A percentile compares a stretch with the other conserved stretches of the same genome.
phyloP scores from a whole-genome alignment of 2,113 vertebrate genomes.

The Argyrosomus japonicus region DNA sequence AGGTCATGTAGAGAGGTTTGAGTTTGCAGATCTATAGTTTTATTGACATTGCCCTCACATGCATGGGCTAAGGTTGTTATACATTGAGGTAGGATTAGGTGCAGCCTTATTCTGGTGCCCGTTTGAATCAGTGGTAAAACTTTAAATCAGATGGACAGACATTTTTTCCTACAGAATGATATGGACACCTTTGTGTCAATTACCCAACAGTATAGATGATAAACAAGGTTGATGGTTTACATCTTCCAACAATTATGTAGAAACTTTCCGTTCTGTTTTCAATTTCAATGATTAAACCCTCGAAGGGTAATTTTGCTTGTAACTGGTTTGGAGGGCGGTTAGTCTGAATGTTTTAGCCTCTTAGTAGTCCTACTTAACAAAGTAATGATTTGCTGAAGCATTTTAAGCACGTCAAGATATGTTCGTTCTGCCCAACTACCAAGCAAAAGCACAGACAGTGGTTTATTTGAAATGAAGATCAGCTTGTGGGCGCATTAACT shows the following conservation, averaged over 20 bases:
- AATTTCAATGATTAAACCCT: background rate
- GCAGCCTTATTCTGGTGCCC: background rate
- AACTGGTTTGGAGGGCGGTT: background rate
- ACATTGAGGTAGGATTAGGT: background rate
- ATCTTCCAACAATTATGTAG: background rate
- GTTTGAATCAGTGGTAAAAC: background rate
- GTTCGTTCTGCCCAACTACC: background rate
- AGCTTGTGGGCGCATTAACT: background rate
- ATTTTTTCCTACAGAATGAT: background rate
- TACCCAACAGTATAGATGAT: background rate
- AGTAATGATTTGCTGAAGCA: background rate
- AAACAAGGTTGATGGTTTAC: background rate
- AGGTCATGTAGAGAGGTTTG: slow-evolving; percentile 5
- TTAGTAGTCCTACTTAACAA: background rate
- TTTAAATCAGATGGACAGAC: background rate
- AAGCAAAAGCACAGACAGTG: background rate
- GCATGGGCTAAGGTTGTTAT: background rate
- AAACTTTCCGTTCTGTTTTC: background rate
- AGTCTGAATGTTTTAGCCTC: background rate
- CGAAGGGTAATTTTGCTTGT: background rate
- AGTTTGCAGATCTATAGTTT: slow-evolving; percentile 5
- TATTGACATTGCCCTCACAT: slow-evolving; percentile 16
- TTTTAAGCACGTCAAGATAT: background rate
- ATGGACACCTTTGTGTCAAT: background rate
- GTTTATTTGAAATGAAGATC: background rate